Conservation (phyloP, 92 coral and sea anemone species). For the Palythoa caribaeorum region DNA sequence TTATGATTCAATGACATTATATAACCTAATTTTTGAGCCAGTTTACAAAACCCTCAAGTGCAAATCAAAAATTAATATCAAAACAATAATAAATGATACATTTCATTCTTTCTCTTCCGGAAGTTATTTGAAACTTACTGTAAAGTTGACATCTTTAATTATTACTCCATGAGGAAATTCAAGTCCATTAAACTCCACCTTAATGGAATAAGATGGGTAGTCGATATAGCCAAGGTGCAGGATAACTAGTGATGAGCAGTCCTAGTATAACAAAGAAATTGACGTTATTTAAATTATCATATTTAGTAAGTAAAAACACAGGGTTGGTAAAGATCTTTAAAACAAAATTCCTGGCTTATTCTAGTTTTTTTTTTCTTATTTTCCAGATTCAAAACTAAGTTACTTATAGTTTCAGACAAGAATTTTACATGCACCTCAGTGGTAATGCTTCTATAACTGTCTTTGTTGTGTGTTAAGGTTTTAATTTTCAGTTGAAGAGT, state of each 20-base stretch:
- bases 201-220: constrained; percentile 88
- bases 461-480: too few species aligned
- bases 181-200: constrained; percentile 71
- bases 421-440: too few species aligned
- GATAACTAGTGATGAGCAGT: constrained; percentile 82
- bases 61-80: too few species aligned
- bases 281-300: background rate
- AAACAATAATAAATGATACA: background rate
- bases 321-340: too few species aligned
- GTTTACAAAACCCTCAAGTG: background rate
- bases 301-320: too few species aligned
- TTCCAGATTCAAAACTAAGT: too few species aligned
- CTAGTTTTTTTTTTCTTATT: too few species aligned
- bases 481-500: too few species aligned
- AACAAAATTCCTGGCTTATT: too few species aligned
- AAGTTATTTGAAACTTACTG: constrained; percentile 63
- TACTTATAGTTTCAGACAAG: too few species aligned
- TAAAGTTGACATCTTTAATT: constrained; percentile 79
- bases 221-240: constrained; percentile 96
- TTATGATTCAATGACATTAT: background rate
- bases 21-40: background rate
- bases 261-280: constrained; percentile 48
- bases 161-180: constrained; percentile 74
- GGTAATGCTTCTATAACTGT: too few species aligned
- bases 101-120: background rate